Base-by-base conservation (phyloP, 2,797 vertebrate species). In the Dendrocincla fuliginosa region DNA sequence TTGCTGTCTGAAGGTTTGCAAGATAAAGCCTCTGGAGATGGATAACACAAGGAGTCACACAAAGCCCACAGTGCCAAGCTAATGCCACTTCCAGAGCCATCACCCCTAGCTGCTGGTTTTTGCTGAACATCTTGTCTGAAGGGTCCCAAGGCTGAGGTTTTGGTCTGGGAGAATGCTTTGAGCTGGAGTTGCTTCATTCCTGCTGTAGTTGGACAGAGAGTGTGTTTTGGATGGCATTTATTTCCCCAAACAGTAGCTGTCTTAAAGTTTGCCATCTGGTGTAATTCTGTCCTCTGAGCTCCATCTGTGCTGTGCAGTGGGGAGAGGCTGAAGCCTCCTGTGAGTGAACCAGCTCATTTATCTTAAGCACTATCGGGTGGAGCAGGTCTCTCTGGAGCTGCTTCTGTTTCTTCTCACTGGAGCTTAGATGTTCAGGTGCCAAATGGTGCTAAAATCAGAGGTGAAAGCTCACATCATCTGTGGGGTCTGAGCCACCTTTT, bases 191-290 rank as follows among this genome's bases (percentile, higher is more conserved):
- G 35, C 78, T 84, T 79, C 55, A 55, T 49, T 90, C 67, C 12
- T 82, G 52, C 86, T 60, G 42, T 28, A 46, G 46, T 32, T 92
- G 86, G 74, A 86, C 63, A 83, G 78, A 74, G 67, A 13, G 1
- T 4, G 2, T 89, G 64, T 90, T 95, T 93, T 89, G 61, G 73
- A 78, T 94, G 89, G 79, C 82, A 84, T 89, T 94, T 37, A 46
- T 85, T 91, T 91, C n/a, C 61, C 73, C 53, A 44, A 81, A 63
- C 75, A 76, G 75, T 77, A 91, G 63, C 67, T 87, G 55, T 84
- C 59, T 76, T 57, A 86, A 94, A 87, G 56, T 95, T 97, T 87
- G 82, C 87, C 65, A 75, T 89, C 71, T 87, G 76, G 64, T 96
- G n/a, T 85, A 50, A 85, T 93, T 95, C 74, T 88, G 82, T 93